Conservation (phyloP, 2,888 invertebrate genomes). For the Synanthedon myopaeformis region DNA sequence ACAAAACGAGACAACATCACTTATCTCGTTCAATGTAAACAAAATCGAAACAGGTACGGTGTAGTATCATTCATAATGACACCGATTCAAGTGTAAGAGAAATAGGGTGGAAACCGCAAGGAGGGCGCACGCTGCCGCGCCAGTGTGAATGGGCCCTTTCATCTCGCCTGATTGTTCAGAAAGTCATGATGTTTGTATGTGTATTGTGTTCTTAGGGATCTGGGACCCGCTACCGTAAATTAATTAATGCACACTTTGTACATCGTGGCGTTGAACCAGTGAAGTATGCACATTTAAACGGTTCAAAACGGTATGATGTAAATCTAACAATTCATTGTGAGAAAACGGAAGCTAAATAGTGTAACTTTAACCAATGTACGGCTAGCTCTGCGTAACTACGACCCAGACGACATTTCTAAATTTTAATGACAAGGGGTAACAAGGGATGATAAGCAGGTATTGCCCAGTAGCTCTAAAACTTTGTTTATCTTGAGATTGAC, state of each 20-base stretch:
- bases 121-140: slow-evolving; percentile 7
- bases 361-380: no score
- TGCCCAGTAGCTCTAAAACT: no score
- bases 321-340: no score
- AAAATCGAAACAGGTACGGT: slow-evolving; percentile 2
- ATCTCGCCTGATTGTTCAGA: slow-evolving; percentile 14
- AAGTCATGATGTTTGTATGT: slow-evolving; percentile 1
- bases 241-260: not conserved
- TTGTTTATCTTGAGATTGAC: no score
- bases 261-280: not conserved
- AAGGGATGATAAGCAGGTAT: no score
- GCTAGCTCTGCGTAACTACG: no score
- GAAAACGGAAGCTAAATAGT: no score
- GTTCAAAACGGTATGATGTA: no score
- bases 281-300: not conserved
- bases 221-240: not conserved
- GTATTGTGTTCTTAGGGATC: not conserved
- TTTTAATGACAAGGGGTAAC: no score
- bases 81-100: slow-evolving; percentile 16
- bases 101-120: slow-evolving; percentile 21
- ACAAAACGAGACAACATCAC: not conserved
- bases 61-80: slow-evolving; percentile 9
- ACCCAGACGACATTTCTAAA: no score
- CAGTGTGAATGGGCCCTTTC: slow-evolving; percentile 9
- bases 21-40: not conserved